Conservation (phyloP, 1,140 invertebrate genomes). For the Micrasema longulum region DNA sequence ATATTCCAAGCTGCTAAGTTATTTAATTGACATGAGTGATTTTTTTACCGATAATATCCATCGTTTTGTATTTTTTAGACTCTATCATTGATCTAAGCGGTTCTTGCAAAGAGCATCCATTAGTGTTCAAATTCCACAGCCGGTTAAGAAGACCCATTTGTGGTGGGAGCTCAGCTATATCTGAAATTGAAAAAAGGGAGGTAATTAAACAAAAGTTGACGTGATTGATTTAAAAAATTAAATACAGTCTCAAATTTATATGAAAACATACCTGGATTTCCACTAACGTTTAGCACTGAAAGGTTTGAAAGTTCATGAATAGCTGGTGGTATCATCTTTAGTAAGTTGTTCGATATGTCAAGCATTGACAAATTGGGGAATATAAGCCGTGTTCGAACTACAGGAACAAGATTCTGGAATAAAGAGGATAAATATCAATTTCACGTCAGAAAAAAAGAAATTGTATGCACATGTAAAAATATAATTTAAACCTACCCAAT, state of each 20-base stretch:
- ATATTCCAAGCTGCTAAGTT: too few relatives aligned
- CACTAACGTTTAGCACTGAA: constrained; percentile 93
- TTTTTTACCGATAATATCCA: constrained; percentile 85
- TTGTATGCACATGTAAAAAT: constrained; percentile 8
- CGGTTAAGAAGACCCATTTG: constrained; percentile 94
- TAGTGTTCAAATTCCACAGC: constrained; percentile 95
- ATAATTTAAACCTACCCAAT: constrained; percentile 65
- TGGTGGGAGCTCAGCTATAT: constrained; percentile 88
- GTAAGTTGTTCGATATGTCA: constrained; percentile 90
- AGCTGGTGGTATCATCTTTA: constrained; percentile 81
- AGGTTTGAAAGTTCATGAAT: constrained; percentile 90
- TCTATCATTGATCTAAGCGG: constrained; percentile 93
- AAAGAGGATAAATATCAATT: constrained; percentile 44
- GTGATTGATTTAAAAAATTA: too few relatives aligned
- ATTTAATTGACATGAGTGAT: too few relatives aligned
- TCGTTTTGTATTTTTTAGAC: constrained; percentile 93
- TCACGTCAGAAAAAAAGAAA: too few relatives aligned
- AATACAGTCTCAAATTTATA: too few relatives aligned
- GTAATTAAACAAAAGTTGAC: too few relatives aligned
- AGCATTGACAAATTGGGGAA: constrained; percentile 96
- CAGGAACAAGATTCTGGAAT: constrained; percentile 59
- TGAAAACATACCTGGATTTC: constrained; percentile 76
- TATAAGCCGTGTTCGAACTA: constrained; percentile 77
- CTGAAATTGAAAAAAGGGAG: constrained; percentile 59
- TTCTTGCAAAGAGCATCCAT: constrained; percentile 89